These are phyloP conservation scores for Drymonia ruficornis DNA, from an alignment of 2,888 invertebrate genomes.

Conservation along the genomic window DNA sequence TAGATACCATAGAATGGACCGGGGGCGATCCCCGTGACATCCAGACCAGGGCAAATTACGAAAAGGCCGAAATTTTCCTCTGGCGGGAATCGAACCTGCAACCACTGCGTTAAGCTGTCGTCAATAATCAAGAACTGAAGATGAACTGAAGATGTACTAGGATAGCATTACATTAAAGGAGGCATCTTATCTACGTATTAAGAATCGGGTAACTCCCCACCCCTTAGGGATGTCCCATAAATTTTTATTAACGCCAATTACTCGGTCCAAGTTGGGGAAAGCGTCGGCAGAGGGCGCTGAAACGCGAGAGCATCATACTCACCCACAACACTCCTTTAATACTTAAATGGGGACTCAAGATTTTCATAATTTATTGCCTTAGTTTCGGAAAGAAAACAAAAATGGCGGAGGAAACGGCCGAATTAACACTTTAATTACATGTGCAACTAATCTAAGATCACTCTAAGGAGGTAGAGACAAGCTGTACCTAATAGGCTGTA, in stretches of 20 bases:
- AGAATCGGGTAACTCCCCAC: constrained; percentile 24
- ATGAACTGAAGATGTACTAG: too few species aligned
- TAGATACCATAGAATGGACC: too few species aligned
- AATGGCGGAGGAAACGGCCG: neutral
- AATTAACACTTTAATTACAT: constrained; percentile 5
- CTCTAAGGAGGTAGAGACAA: too few species aligned
- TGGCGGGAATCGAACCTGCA: too few species aligned
- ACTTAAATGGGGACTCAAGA: constrained; percentile 14
- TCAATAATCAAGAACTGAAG: too few species aligned
- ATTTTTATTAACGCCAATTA: constrained; percentile 38
- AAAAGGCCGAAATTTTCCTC: too few species aligned
- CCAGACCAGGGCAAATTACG: too few species aligned
- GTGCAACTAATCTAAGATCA: too few species aligned
- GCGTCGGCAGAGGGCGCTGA: neutral
- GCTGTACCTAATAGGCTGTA: too few species aligned
- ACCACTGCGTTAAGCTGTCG: too few species aligned
- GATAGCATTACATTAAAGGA: too few species aligned
- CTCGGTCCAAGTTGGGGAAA: constrained; percentile 13
- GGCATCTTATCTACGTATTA: constrained; percentile 12
- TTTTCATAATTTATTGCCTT: constrained; percentile 18
- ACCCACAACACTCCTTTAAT: constrained; percentile 12
- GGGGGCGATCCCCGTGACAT: too few species aligned
- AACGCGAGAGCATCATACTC: neutral
- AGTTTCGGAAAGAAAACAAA: constrained; percentile 3
- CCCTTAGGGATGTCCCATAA: constrained; percentile 25